Evolutionary conservation across 2,888 invertebrate species (phyloP).

Genomic region (Yponomeuta cagnagella): DNA sequence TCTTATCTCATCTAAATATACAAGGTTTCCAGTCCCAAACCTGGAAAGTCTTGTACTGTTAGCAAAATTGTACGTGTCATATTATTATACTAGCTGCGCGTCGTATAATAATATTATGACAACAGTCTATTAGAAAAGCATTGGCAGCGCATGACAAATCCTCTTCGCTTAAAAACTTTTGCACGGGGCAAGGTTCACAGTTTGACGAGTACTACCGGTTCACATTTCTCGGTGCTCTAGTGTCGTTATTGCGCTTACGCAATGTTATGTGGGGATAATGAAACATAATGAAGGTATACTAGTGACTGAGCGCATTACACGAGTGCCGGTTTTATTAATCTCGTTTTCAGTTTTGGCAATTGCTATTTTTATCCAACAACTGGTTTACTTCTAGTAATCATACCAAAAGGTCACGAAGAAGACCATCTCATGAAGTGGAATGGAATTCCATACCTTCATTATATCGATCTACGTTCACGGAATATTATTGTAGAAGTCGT

Average conservation of each 20-base stretch:
- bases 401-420: background rate
- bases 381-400: background rate
- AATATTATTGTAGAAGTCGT: background rate
- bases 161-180: background rate
- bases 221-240: constrained; percentile 10
- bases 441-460: background rate
- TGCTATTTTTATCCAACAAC: background rate
- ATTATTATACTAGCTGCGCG: too few relatives aligned
- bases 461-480: background rate
- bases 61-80: too few relatives aligned
- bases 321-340: background rate
- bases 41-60: too few relatives aligned
- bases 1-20: too few relatives aligned
- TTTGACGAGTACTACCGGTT: background rate
- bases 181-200: background rate
- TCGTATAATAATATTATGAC: too few relatives aligned
- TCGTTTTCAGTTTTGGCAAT: background rate
- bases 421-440: background rate
- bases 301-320: background rate
- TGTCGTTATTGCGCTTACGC: constrained; percentile 4
- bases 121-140: too few relatives aligned
- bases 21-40: too few relatives aligned
- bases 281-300: constrained; percentile 1
- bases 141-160: too few relatives aligned
- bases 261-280: background rate